Percentiles rank a stretch among this genome's conserved stretches.
Conservation (phyloP, 2,113 vertebrate species). For the Brevimyrus niger region DNA sequence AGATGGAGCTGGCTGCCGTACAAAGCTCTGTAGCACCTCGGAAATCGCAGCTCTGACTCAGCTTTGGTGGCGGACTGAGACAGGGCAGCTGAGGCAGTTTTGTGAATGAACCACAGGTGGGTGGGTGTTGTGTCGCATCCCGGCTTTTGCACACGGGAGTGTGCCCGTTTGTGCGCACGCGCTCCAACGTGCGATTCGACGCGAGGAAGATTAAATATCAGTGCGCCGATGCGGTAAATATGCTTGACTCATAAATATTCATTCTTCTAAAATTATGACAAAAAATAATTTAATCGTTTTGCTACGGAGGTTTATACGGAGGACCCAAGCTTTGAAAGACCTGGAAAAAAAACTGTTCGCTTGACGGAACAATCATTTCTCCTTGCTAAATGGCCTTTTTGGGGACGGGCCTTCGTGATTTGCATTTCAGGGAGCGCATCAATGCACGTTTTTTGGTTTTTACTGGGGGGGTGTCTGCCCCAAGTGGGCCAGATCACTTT, state of each 20-base stretch:
- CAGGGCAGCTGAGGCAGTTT: background rate
- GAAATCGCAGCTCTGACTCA: background rate
- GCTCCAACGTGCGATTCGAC: background rate
- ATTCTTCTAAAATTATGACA: background rate
- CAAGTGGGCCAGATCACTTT: background rate
- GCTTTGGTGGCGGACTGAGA: background rate
- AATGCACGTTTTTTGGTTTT: background rate
- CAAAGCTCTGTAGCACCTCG: background rate
- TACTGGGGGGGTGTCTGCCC: background rate
- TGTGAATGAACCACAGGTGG: background rate
- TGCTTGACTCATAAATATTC: slow-evolving; percentile 7
- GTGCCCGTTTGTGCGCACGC: background rate
- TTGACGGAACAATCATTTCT: background rate
- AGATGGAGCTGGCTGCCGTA: background rate
- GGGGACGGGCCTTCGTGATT: background rate
- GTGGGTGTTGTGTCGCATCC: background rate
- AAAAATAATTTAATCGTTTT: background rate
- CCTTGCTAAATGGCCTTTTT: background rate
- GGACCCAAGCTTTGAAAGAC: background rate
- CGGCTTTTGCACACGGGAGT: background rate
- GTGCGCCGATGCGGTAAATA: background rate
- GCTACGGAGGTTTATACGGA: background rate
- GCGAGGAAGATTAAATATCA: background rate
- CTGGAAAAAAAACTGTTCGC: background rate
- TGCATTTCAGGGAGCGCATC: background rate